Percentiles rank a stretch among this genome's conserved stretches.
Conservation (phyloP, 2,888 invertebrate species). For the Seira ritae region DNA sequence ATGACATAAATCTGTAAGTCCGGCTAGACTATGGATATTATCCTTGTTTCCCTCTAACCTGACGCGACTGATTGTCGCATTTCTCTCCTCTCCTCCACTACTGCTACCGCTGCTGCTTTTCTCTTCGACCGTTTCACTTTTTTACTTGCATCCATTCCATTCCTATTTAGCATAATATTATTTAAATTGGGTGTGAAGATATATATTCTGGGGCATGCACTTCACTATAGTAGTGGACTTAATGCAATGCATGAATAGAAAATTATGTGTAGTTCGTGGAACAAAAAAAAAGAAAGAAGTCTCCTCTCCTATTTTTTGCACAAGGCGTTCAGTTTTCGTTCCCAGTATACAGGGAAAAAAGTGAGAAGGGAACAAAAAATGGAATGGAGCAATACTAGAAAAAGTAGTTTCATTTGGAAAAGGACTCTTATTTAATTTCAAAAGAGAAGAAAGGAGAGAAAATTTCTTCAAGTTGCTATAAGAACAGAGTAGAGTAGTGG, state of each 20-base stretch:
- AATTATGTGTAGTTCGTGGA: slow-evolving; percentile 6
- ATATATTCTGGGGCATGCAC: not conserved
- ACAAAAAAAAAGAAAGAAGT: not conserved
- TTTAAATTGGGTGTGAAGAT: slow-evolving; percentile 52
- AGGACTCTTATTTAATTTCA: slow-evolving; percentile 56
- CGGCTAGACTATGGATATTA: slow-evolving; percentile 31
- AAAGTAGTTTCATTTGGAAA: slow-evolving; percentile 36
- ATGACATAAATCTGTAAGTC: slow-evolving; percentile 63
- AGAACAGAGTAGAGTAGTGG: not conserved
- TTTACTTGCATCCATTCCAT: not conserved
- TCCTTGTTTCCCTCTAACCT: slow-evolving; percentile 40
- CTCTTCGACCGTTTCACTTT: slow-evolving; percentile 44
- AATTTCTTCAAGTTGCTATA: slow-evolving; percentile 33
- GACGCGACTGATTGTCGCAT: slow-evolving; percentile 59
- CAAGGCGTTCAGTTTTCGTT: not conserved
- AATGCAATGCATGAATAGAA: slow-evolving; percentile 14
- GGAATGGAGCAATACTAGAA: slow-evolving; percentile 31
- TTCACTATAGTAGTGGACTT: not conserved
- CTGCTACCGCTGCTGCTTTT: too few relatives aligned
- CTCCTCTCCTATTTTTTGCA: not conserved
- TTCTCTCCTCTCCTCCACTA: slow-evolving; percentile 27
- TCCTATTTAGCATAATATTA: slow-evolving; percentile 60
- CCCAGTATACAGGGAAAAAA: not conserved
- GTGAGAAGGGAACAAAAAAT: slow-evolving; percentile 11
- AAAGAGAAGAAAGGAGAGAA: slow-evolving; percentile 17